Base-by-base conservation (phyloP, 92 coral and sea anemone species). In the Palythoa heliodiscus region DNA sequence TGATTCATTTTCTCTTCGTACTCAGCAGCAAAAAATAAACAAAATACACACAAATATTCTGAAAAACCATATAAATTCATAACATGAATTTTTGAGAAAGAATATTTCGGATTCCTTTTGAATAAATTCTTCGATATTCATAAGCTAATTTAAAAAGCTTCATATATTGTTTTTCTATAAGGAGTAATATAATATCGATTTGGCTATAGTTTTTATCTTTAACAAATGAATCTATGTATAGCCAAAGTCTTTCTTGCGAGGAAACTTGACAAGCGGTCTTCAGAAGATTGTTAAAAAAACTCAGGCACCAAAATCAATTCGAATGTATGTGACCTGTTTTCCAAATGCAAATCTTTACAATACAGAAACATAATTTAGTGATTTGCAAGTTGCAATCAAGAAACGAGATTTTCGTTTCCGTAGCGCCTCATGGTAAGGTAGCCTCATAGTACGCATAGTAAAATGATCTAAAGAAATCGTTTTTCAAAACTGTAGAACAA, bases 91-190 rank as follows among this genome's bases (percentile, higher is more conserved):
- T 48, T 70, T 7, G 55, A 20, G 60, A 64, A 8, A 25, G 16
- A 0, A 29, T 4, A 19, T 11, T 12, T 8, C 64, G 48, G 11
- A 20, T 6, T 5, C 11, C 58, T 11, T 24, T n/a, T 64, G 19
- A 20, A 47, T 80, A 22, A 5, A 24, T 16, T 8, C 74, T 80
- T 48, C 54, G 43, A n/a, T 52, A 40, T 43, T 15, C 61, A 66
- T 80, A 66, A 64, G 48, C 74, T 80, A 76, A 76, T 52, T 29
- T 66, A 38, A 63, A 78, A 22, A 19, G 29, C 6, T 23, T 63
- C 22, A 43, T 48, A 55, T 64, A 6, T 40, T 66, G 57, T 47
- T 80, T 20, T 40, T 80, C n/a, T 11, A 22, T 40, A 61, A 38
- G 38, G 58, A 5, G 4, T 19, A 63, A 63, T 3, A 58, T 58